Evolutionary conservation across 2,888 invertebrate genomes (phyloP).

Genomic region (Sphecodes monilicornis): DNA sequence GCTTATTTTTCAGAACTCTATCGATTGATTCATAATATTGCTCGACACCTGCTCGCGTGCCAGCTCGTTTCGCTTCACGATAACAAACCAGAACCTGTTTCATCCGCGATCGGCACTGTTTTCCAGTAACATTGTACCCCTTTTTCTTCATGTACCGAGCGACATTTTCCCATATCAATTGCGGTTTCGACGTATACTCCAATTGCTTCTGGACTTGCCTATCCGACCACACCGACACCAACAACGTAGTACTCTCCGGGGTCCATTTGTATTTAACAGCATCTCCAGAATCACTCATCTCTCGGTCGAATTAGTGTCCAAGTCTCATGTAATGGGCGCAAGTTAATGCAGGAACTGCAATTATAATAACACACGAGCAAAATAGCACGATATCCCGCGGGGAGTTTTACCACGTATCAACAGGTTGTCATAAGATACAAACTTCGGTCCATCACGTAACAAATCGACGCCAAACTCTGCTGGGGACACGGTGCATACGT

Average conservation of each 20-base stretch:
- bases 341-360: neutral
- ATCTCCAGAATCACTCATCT: slow-evolving; percentile 78
- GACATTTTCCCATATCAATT: slow-evolving; percentile 82
- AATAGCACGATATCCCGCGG: neutral
- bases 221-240: slow-evolving; percentile 83
- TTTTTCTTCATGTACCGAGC: slow-evolving; percentile 82
- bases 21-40: slow-evolving; percentile 83
- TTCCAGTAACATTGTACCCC: slow-evolving; percentile 81
- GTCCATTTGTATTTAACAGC: slow-evolving; percentile 82
- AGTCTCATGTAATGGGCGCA: neutral
- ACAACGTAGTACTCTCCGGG: slow-evolving; percentile 80
- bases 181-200: slow-evolving; percentile 78
- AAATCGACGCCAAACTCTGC: neutral
- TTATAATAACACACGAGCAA: neutral
- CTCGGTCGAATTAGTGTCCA: neutral
- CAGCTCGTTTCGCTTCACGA: slow-evolving; percentile 81
- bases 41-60: slow-evolving; percentile 80
- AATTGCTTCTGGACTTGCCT: slow-evolving; percentile 83
- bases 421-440: slow-evolving; percentile 15
- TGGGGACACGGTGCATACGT: neutral
- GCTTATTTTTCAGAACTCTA: slow-evolving; percentile 78
- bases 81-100: slow-evolving; percentile 83
- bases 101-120: slow-evolving; percentile 83
- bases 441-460: neutral
- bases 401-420: slow-evolving; percentile 24